Evolutionary conservation across 53 echinoderm and acorn worm genomes (phyloP).

Genomic region (Patiria pectinifera): DNA sequence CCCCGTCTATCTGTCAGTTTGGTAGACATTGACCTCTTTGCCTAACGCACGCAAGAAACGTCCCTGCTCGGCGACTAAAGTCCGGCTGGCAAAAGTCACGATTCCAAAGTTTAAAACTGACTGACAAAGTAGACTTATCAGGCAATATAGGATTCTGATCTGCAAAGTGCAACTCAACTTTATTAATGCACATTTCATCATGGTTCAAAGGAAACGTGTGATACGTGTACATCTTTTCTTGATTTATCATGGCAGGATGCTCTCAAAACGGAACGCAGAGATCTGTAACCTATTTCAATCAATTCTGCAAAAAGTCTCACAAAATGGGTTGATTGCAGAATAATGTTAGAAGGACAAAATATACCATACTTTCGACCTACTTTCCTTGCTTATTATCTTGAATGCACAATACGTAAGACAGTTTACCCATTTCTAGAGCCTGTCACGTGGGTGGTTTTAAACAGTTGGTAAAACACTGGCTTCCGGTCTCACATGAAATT

Average conservation of each 20-base stretch:
- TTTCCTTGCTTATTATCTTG: not conserved
- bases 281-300: not conserved
- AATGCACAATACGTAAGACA: no score
- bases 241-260: not conserved
- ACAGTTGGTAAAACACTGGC: no score
- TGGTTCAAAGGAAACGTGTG: not conserved
- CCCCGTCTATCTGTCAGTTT: not conserved
- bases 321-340: not conserved
- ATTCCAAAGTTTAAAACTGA: slow-evolving; percentile 49
- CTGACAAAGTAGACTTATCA: slow-evolving; percentile 5
- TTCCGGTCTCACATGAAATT: no score
- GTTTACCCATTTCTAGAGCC: no score
- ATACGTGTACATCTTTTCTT: not conserved
- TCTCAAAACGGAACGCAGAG: not conserved
- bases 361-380: not conserved
- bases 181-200: not conserved
- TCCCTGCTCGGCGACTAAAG: slow-evolving; percentile 14
- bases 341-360: not conserved
- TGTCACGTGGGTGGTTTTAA: no score
- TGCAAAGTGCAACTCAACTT: slow-evolving; percentile 45
- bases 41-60: slow-evolving; percentile 14
- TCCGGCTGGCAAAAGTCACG: slow-evolving; percentile 34
- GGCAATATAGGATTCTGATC: slow-evolving; percentile 3
- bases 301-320: not conserved
- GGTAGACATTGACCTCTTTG: not conserved